Evolutionary conservation across 2,888 invertebrate genomes (phyloP).

Genomic region (Argynnis bischoffii): DNA sequence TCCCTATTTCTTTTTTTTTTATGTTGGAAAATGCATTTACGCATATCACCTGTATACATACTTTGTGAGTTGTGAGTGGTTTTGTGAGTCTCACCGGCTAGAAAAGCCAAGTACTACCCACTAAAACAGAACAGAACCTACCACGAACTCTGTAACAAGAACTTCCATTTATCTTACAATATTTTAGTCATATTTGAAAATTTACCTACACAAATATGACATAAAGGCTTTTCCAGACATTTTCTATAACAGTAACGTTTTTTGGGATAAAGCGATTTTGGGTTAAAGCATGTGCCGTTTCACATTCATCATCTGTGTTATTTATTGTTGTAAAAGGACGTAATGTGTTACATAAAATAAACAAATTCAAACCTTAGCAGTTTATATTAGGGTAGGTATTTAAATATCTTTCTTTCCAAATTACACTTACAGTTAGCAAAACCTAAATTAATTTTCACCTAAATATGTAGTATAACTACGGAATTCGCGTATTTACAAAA

Average conservation of each 20-base stretch:
- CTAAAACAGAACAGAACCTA: too few relatives aligned
- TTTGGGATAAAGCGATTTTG: constrained; percentile 47
- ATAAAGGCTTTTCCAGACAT: constrained; percentile 31
- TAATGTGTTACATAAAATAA: constrained; percentile 16
- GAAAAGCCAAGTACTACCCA: too few relatives aligned
- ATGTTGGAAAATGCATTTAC: too few relatives aligned
- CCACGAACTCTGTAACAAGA: too few relatives aligned
- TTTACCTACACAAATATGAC: not conserved
- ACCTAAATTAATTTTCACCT: constrained; percentile 40
- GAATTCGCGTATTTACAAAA: constrained; percentile 37
- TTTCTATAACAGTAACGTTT: constrained; percentile 37
- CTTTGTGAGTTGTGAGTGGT: too few relatives aligned
- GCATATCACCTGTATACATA: too few relatives aligned
- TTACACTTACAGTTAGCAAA: constrained; percentile 24
- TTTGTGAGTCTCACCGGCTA: too few relatives aligned
- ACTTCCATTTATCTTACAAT: not conserved
- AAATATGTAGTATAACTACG: constrained; percentile 38
- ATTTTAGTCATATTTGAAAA: not conserved
- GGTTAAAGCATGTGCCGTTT: constrained; percentile 55
- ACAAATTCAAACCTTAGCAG: constrained; percentile 4
- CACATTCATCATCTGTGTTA: constrained; percentile 55
- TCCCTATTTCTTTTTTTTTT: too few relatives aligned
- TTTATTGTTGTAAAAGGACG: constrained; percentile 33
- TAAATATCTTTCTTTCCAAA: not conserved
- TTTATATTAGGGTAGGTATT: constrained; percentile 9